Percentiles rank a stretch among this genome's conserved stretches.
Evolutionary conservation across 2,888 invertebrate genomes (phyloP).

Genomic region (Hyposoter didymator): DNA sequence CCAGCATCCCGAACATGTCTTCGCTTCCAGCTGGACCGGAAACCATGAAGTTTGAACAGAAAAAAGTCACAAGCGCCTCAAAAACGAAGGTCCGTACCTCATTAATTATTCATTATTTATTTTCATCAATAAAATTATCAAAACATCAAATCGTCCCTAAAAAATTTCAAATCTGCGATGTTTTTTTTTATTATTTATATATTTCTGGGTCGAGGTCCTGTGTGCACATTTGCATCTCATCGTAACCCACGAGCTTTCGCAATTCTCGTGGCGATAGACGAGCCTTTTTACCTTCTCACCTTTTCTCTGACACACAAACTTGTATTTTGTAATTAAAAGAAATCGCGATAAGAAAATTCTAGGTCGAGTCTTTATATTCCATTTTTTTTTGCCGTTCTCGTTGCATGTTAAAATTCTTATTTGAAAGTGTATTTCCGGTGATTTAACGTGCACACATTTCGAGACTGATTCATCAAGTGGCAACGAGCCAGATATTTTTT

Average conservation of each 20-base stretch:
- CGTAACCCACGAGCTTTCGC: conserved; percentile 48
- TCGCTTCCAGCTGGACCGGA: conserved; percentile 84
- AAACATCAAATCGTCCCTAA: no score
- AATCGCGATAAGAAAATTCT: neutral
- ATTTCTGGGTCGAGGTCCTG: conserved; percentile 45
- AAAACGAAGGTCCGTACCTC: conserved; percentile 88
- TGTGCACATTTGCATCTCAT: conserved; percentile 19
- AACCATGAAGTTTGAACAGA: conserved; percentile 93
- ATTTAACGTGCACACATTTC: neutral
- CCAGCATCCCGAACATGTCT: conserved; percentile 80
- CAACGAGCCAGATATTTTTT: conserved; percentile 6
- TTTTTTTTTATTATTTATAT: neutral
- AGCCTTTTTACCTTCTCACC: neutral
- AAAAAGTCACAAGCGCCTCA: conserved; percentile 91
- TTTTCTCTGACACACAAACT: neutral
- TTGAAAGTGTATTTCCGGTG: conserved; percentile 18
- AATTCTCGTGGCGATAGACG: conserved; percentile 48
- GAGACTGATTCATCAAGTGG: conserved; percentile 34
- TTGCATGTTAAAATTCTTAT: conserved; percentile 1
- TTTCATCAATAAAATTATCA: no score
- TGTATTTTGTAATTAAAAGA: neutral
- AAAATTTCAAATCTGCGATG: neutral
- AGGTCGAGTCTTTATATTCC: neutral
- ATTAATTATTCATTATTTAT: neutral
- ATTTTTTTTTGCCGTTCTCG: neutral